A percentile compares a stretch with the other conserved stretches of the same genome.
Conservation (phyloP, 2,113 vertebrate species). For the Clupea harengus region DNA sequence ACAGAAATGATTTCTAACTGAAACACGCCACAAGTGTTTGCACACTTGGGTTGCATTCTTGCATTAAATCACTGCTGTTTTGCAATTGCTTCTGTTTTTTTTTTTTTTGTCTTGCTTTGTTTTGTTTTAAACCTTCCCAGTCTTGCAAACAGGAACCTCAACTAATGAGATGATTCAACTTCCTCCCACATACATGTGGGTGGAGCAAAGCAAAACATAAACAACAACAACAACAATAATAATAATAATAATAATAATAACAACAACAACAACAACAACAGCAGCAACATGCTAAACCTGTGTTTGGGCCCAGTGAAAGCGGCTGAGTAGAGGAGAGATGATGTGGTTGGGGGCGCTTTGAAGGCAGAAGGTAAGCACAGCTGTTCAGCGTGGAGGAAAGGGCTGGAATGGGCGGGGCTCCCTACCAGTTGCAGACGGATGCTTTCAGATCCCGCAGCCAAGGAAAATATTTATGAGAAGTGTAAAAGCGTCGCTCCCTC, state of each 20-base stretch:
- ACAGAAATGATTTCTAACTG: not conserved
- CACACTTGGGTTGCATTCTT: not conserved
- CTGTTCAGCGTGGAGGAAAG: not conserved
- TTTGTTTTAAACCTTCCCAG: not conserved
- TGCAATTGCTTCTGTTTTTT: not conserved
- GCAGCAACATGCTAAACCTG: not conserved
- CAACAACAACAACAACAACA: not conserved
- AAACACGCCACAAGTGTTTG: not conserved
- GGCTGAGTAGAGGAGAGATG: not conserved
- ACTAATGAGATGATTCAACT: not conserved
- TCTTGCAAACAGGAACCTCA: not conserved
- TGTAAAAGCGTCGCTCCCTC: slow-evolving; percentile 33
- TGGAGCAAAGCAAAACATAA: not conserved
- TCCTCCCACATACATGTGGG: not conserved
- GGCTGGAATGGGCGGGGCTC: not conserved
- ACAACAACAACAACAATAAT: not conserved
- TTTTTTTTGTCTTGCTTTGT: not conserved
- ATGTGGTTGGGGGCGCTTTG: not conserved
- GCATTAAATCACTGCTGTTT: not conserved
- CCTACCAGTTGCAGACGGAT: not conserved
- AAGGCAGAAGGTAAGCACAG: slow-evolving; percentile 17
- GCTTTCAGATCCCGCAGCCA: slow-evolving; percentile 42
- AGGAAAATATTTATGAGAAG: slow-evolving; percentile 59
- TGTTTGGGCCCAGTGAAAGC: not conserved
- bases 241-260: not conserved